phyloP scores from a whole-genome alignment of 92 coral and sea anemone genomes.

The Parazoanthus swiftii region DNA sequence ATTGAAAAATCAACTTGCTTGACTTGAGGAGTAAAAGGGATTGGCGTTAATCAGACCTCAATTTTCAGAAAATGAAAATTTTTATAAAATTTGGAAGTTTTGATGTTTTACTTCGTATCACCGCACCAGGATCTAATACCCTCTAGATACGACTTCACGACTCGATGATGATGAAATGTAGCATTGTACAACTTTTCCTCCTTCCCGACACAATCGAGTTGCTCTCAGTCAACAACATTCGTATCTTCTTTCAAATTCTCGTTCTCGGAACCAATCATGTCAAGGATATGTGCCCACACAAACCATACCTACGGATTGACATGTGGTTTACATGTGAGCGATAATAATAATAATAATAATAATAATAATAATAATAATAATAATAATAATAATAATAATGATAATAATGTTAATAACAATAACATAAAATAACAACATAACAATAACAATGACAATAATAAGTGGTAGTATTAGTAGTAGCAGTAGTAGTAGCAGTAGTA shows the following conservation, averaged over 20 bases:
- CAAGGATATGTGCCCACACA: slow-evolving; percentile 40
- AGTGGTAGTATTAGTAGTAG: no score
- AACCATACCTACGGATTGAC: slow-evolving; percentile 23
- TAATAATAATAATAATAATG: not conserved
- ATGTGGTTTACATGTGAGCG: not conserved
- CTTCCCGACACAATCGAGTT: not conserved
- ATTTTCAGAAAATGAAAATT: not conserved
- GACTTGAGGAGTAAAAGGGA: not conserved
- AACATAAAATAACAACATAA: no score
- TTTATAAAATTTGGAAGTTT: no score
- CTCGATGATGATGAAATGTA: not conserved
- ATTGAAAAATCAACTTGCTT: not conserved
- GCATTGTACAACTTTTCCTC: not conserved
- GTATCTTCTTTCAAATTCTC: not conserved
- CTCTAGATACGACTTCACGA: not conserved
- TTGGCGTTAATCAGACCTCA: not conserved
- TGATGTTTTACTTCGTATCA: not conserved
- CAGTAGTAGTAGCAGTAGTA: no score
- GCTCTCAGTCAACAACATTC: not conserved
- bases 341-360: not conserved
- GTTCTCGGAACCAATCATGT: slow-evolving; percentile 9
- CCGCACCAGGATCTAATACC: not conserved
- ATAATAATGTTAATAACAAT: no score
- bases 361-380: not conserved
- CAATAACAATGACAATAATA: no score